A percentile compares a stretch with the other conserved stretches of the same genome.
Conservation (phyloP, 1,140 invertebrate species). For the Drosophila triauraria region DNA sequence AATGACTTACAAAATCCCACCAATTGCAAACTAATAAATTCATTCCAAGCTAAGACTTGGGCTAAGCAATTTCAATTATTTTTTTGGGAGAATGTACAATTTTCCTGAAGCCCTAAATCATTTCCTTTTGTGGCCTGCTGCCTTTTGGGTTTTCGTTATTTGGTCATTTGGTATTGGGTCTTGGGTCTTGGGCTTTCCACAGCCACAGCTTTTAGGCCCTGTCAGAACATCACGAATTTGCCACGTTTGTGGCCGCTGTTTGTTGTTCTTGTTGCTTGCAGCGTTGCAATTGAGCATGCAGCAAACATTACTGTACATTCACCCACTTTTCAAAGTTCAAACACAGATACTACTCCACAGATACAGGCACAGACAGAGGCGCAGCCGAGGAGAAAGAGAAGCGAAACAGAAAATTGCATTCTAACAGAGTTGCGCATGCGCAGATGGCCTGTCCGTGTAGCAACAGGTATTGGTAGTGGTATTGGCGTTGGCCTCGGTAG, state of each 20-base stretch:
- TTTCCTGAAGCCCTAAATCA: slow-evolving; percentile 31
- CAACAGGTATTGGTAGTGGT: slow-evolving; percentile 31
- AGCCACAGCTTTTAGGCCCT: slow-evolving; percentile 32
- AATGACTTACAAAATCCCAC: background rate
- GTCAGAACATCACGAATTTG: slow-evolving; percentile 80
- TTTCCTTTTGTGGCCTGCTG: slow-evolving; percentile 29
- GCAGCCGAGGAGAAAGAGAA: slow-evolving; percentile 59
- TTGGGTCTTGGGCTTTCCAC: slow-evolving; percentile 24
- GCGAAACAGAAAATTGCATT: slow-evolving; percentile 82
- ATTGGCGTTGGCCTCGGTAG: slow-evolving; percentile 8
- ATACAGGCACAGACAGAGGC: slow-evolving; percentile 4
- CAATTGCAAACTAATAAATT: slow-evolving; percentile 1
- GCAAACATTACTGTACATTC: slow-evolving; percentile 85
- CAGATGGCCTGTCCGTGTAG: slow-evolving; percentile 37
- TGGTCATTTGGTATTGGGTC: slow-evolving; percentile 10
- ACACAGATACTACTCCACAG: slow-evolving; percentile 61
- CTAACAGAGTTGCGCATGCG: slow-evolving; percentile 76
- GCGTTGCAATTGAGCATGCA: slow-evolving; percentile 78
- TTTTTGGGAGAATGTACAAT: slow-evolving; percentile 19
- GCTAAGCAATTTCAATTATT: slow-evolving; percentile 11
- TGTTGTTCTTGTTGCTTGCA: slow-evolving; percentile 38
- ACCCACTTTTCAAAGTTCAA: slow-evolving; percentile 84
- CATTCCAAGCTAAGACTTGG: background rate
- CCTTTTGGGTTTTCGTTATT: slow-evolving; percentile 12
- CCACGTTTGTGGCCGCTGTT: slow-evolving; percentile 60